Conservation (phyloP, 2,797 vertebrate species). For the Mastacembelus armatus region DNA sequence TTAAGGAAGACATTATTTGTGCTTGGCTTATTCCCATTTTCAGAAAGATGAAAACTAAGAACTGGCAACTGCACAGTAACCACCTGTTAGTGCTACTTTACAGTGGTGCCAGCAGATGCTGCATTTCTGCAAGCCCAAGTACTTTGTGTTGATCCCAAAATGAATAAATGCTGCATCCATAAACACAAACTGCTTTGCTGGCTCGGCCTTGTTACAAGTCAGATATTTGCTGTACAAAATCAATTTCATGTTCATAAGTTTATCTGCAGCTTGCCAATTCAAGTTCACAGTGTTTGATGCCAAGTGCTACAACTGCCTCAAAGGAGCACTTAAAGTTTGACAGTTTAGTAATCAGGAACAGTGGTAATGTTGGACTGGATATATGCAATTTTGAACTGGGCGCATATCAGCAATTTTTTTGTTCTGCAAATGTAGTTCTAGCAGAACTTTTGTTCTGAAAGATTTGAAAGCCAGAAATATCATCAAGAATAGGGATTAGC, state of each 20-base stretch:
- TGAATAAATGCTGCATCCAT: slow-evolving; percentile 47
- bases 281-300: slow-evolving; percentile 22
- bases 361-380: slow-evolving; percentile 14
- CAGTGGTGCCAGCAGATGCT: slow-evolving; percentile 29
- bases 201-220: slow-evolving; percentile 33
- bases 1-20: neutral
- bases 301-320: slow-evolving; percentile 25
- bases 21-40: neutral
- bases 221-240: slow-evolving; percentile 32
- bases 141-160: slow-evolving; percentile 49
- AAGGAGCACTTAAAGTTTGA: slow-evolving; percentile 33
- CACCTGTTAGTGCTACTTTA: slow-evolving; percentile 32
- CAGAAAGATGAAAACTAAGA: slow-evolving; percentile 1
- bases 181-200: slow-evolving; percentile 48
- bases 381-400: slow-evolving; percentile 19
- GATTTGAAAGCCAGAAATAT: neutral
- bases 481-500: neutral
- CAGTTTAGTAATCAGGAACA: slow-evolving; percentile 12
- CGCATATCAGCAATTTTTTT: slow-evolving; percentile 8
- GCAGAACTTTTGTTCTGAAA: slow-evolving; percentile 9
- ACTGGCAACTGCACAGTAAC: slow-evolving; percentile 13
- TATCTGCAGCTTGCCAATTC: slow-evolving; percentile 32
- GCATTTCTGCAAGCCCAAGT: slow-evolving; percentile 40
- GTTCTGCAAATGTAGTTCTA: neutral
- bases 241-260: slow-evolving; percentile 42